Conservation (phyloP, 2,797 vertebrate genomes). For the Karalla daura region DNA sequence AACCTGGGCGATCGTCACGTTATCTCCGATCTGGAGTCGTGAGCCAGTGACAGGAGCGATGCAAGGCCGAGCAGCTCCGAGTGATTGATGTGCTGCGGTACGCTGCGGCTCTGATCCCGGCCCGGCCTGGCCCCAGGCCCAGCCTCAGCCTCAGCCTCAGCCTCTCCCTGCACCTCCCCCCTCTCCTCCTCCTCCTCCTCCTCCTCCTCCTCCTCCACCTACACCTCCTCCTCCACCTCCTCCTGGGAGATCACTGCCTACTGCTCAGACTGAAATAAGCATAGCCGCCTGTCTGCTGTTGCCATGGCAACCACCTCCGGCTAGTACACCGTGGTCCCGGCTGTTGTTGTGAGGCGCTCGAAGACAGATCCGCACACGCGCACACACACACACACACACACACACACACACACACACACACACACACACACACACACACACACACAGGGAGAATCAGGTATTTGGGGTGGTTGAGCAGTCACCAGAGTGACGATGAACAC, state of each 20-base stretch:
- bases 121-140: slow-evolving; percentile 39
- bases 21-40: too few species aligned
- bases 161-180: neutral
- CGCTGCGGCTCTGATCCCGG: slow-evolving; percentile 33
- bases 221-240: slow-evolving; percentile 12
- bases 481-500: too few species aligned
- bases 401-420: neutral
- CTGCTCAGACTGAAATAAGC: slow-evolving; percentile 47
- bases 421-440: neutral
- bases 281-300: slow-evolving; percentile 47
- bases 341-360: slow-evolving; percentile 8
- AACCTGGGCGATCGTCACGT: too few species aligned
- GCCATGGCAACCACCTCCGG: slow-evolving; percentile 65
- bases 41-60: slow-evolving; percentile 28
- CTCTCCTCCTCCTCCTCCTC: slow-evolving; percentile 10
- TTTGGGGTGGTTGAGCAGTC: too few species aligned
- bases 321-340: slow-evolving; percentile 16
- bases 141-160: slow-evolving; percentile 22
- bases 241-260: slow-evolving; percentile 34
- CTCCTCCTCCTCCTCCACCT: neutral
- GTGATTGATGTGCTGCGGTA: slow-evolving; percentile 37
- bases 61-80: too few species aligned
- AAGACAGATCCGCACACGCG: slow-evolving; percentile 21
- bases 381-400: slow-evolving; percentile 5
- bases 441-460: too few species aligned